These are phyloP conservation scores for Acanthurus tractus DNA, from an alignment of 2,797 vertebrate species.

Conservation along the genomic window DNA sequence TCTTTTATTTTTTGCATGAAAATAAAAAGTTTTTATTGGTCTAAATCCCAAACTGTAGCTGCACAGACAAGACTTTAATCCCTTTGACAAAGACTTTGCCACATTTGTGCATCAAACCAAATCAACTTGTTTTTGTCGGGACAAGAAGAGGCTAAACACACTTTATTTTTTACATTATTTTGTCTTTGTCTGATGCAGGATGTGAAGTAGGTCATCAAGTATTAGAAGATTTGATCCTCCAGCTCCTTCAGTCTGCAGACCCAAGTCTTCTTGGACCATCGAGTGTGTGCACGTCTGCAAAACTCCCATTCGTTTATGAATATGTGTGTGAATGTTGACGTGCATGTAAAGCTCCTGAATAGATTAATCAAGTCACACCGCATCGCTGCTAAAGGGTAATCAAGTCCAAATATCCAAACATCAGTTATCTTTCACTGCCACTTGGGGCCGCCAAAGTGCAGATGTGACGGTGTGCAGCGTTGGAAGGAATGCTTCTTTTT, in stretches of 20 bases:
- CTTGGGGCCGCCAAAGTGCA: conserved; percentile 64
- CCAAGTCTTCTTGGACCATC: too few relatives aligned
- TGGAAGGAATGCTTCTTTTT: not conserved
- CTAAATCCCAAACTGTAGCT: not conserved
- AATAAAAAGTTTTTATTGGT: not conserved
- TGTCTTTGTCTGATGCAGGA: not conserved
- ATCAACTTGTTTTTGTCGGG: conserved; percentile 1
- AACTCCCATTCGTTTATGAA: too few relatives aligned
- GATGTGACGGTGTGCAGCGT: conserved; percentile 5
- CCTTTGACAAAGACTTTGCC: not conserved
- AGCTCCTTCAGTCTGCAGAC: too few relatives aligned
- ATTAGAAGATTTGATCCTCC: too few relatives aligned
- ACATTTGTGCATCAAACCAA: not conserved
- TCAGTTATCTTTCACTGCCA: conserved; percentile 35
- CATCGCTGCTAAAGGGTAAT: not conserved
- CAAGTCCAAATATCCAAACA: not conserved
- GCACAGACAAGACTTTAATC: not conserved
- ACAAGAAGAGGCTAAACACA: not conserved
- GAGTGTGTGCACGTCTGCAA: too few relatives aligned
- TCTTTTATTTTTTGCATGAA: not conserved
- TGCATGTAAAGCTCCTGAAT: too few relatives aligned
- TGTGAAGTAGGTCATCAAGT: too few relatives aligned
- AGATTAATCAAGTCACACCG: not conserved
- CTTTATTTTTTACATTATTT: not conserved
- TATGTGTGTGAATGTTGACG: too few relatives aligned